Base-by-base conservation (phyloP, 1,140 invertebrate species). In the Triops cancriformis region DNA sequence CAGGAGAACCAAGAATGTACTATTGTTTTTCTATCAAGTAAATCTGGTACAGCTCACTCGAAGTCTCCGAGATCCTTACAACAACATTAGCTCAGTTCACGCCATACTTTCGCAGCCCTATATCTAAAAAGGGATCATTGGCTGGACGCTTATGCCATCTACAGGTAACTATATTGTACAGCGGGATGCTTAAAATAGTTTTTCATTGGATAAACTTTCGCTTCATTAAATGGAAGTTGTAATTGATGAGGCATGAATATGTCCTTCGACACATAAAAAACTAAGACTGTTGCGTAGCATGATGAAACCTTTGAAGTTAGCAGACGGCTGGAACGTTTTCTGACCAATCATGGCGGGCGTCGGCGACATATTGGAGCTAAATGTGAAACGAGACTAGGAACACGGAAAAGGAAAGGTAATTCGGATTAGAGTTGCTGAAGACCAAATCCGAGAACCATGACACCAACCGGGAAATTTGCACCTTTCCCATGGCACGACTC, bases 381-480 rank as follows among this genome's bases (percentile, higher is more conserved):
- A 37, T 2, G 31, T 37, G 31, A 37, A 7, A 37, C 2, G 31
- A 37, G 31, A 37, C 2, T 7, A 37, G 7, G 31, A 37, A 37
- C 31, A 37, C 31, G 31, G 31, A 37, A 37, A 2, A 37, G 7
- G 31, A 64, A 64, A 64, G 51, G 51, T 64, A 64, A 64, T 10
- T 64, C 51, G 51, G 51, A 64, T 64, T 64, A 64, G 23, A 64
- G n/a, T 6, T 23, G 51, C n/a, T 64, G 51, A 64, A 64, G 51
- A 64, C 10, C 14, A 64, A 64, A 64, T 23, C 51, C 23, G 10
- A 18, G 51, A 64, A 14, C n/a, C 18, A 64, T 64, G 51, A 64
- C 14, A 64, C 51, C 51, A 64, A 64, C 51, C 51, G 51, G 51
- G 51, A 64, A 64, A 64, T 64, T 64, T 18, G 51, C 51, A 64